Evolutionary conservation across 1,140 invertebrate genomes (phyloP).

Genomic region (Drosophila kanapiae): DNA sequence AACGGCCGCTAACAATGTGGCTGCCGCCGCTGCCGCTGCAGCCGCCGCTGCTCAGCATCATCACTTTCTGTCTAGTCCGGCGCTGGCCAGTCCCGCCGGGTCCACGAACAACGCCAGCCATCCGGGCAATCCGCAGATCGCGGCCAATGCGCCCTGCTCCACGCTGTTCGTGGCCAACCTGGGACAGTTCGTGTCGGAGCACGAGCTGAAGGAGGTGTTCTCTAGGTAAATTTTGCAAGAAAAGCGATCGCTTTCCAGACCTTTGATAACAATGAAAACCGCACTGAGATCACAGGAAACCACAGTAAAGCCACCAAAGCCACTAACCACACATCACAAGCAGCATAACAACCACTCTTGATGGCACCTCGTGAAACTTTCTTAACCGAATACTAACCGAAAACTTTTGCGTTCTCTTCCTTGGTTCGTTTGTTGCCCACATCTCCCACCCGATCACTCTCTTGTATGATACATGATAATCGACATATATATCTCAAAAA

Average conservation of each 20-base stretch:
- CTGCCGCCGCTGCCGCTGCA: slow-evolving; percentile 79
- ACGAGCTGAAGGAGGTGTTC: slow-evolving; percentile 98
- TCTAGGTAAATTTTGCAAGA: slow-evolving; percentile 91
- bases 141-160: slow-evolving; percentile 94
- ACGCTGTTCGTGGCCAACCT: slow-evolving; percentile 99
- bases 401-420: slow-evolving; percentile 56
- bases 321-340: slow-evolving; percentile 21
- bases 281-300: slow-evolving; percentile 30
- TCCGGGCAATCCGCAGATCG: slow-evolving; percentile 85
- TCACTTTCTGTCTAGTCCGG: slow-evolving; percentile 93
- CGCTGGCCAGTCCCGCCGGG: slow-evolving; percentile 94
- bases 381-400: slow-evolving; percentile 43
- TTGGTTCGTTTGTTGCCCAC: slow-evolving; percentile 57
- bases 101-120: slow-evolving; percentile 88
- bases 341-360: slow-evolving; percentile 30
- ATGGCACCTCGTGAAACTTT: slow-evolving; percentile 44
- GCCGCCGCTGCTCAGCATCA: slow-evolving; percentile 82
- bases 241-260: not conserved
- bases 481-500: slow-evolving; percentile 58
- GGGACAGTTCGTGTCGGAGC: slow-evolving; percentile 97
- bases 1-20: slow-evolving; percentile 56
- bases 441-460: slow-evolving; percentile 54
- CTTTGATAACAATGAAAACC: slow-evolving; percentile 36
- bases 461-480: slow-evolving; percentile 79
- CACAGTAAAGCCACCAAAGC: slow-evolving; percentile 22